Conservation (phyloP, 2,888 invertebrate genomes). For the Xanthia icteritia region DNA sequence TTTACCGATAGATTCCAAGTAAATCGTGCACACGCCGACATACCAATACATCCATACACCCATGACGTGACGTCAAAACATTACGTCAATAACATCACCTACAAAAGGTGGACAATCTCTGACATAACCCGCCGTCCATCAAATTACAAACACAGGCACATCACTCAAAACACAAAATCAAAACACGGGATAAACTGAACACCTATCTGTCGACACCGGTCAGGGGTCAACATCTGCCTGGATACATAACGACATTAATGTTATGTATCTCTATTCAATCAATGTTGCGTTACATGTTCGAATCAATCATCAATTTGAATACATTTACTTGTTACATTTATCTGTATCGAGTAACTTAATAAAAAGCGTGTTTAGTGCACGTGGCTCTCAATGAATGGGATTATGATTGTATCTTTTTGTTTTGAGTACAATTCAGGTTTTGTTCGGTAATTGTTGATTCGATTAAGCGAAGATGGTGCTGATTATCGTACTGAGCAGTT, state of each 20-base stretch:
- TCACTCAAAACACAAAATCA: conserved; percentile 65
- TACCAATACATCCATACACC: conserved; percentile 1
- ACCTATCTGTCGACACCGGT: conserved; percentile 83
- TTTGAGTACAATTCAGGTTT: conserved; percentile 53
- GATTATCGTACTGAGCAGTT: background rate
- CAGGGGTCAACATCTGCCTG: conserved; percentile 82
- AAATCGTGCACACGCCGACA: background rate
- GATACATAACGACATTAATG: conserved; percentile 83
- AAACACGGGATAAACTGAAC: conserved; percentile 66
- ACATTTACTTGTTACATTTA: conserved; percentile 78
- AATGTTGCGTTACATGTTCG: conserved; percentile 82
- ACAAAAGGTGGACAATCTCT: conserved; percentile 63
- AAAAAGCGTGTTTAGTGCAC: conserved; percentile 65
- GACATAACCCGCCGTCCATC: conserved; percentile 63
- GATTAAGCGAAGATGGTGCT: conserved; percentile 28
- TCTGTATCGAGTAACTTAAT: conserved; percentile 78
- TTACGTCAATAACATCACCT: conserved; percentile 31
- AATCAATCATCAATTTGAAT: conserved; percentile 90
- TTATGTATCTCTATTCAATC: conserved; percentile 90
- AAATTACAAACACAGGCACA: conserved; percentile 65
- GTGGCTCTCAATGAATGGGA: conserved; percentile 78
- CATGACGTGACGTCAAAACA: conserved; percentile 41
- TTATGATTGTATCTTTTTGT: conserved; percentile 64
- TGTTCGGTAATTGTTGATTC: conserved; percentile 30
- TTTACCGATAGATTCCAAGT: background rate